Evolutionary conservation across 2,888 invertebrate species (phyloP), one percentile per base, ranked within the genome.

Genomic region (Keiferia lycopersicella): DNA sequence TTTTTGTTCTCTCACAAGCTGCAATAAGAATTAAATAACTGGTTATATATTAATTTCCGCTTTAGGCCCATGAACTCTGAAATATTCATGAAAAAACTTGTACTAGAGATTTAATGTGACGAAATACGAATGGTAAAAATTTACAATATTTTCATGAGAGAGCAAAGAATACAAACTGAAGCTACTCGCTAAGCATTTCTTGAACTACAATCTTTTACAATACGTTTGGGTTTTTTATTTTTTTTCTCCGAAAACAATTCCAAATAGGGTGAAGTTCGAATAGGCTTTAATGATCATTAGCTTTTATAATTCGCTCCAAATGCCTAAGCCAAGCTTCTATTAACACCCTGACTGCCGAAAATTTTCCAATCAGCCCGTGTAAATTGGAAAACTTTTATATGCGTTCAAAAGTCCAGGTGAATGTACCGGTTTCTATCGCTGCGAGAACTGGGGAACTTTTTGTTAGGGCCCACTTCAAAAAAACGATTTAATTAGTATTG

Each of bases 371-470:
- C 90, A 90, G 83, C 86, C 84, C 79, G 86, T 85, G 85, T 90
- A 91, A 91, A 91, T 91, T 91, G 89, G 91, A 91, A 91, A 91
- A 91, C 87, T 91, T 91, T 91, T 91, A 90, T 91, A 87, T 91
- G 84, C 89, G 87, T 87, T 87, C 84, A 82, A 88, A 87, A 87
- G 89, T 88, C 90, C 90, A 90, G 91, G 91, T 87, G 84, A 50
- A 45, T 88, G 87, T 59, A 60, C 71, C 73, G 68, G 68, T 88
- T 90, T 87, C 88, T 88, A 88, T 83, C 84, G 88, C 76, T 77
- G 79, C 74, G 73, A 77, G 78, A 72, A 75, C 69, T 71, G 68
- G 74, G 73, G 75, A 85, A 88, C 79, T 86, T 89, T 90, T 88
- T 88, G 84, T 82, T 81, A 81, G 69, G 73, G 76, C 76, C 75